These are phyloP conservation scores for Avahi laniger DNA, from an alignment of 2,797 vertebrate species.

Conservation along the genomic window DNA sequence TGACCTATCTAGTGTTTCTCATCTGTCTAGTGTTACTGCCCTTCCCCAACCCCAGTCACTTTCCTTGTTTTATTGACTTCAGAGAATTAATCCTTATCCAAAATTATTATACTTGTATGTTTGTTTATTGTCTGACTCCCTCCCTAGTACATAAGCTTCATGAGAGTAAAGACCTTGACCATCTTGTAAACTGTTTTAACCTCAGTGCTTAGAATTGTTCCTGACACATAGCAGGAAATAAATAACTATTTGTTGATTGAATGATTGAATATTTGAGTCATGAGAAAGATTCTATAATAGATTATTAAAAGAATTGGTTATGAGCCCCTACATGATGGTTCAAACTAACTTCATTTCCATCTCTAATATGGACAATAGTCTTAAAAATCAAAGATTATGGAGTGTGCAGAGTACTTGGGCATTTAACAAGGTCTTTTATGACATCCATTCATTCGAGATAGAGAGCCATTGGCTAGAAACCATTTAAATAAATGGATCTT, in stretches of 20 bases:
- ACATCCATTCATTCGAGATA: not conserved
- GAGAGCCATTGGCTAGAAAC: not conserved
- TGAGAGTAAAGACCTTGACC: not conserved
- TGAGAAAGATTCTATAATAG: not conserved
- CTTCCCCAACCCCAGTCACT: not conserved
- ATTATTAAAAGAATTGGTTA: not conserved
- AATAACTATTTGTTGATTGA: conserved; percentile 6
- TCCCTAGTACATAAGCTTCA: not conserved
- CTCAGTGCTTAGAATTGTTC: not conserved
- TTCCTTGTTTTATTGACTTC: not conserved
- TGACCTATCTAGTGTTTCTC: not conserved
- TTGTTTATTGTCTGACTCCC: not conserved
- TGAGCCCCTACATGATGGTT: not conserved
- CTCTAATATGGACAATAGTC: not conserved
- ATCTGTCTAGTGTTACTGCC: not conserved
- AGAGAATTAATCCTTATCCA: not conserved
- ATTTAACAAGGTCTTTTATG: not conserved
- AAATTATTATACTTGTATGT: not conserved
- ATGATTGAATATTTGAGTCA: not conserved
- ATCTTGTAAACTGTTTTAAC: not conserved
- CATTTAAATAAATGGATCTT: not conserved
- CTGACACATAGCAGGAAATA: not conserved
- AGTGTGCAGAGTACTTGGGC: not conserved
- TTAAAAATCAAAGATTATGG: conserved; percentile 12
- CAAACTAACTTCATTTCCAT: not conserved